Base-by-base conservation (phyloP, 2,888 invertebrate species). In the Gryllus longicercus region DNA sequence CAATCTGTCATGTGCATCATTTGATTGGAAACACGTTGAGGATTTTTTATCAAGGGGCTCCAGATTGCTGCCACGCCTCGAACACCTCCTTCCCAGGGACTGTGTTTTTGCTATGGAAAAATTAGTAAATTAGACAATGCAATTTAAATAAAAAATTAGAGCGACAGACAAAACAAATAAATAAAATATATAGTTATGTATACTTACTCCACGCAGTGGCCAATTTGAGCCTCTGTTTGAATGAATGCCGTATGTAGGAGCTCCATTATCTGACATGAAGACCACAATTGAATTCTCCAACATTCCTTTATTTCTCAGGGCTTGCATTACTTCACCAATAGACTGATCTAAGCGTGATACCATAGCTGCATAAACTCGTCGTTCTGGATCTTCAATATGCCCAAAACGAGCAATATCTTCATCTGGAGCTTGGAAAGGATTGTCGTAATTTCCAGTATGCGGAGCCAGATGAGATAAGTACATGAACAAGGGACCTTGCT, bases 181-280 rank as follows among this genome's bases (percentile, higher is more conserved):
- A 25, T 25, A 2, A 2, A 38, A 38, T 38, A 38, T 1, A 38
- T 38, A 38, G 5, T 38, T 38, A 38, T 3, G 63, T 63, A 63
- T 4, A 63, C 88, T 88, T 87, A 93, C 94, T 23, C 95, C 95
- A 86, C 93, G 89, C 16, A 95, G 86, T n/a, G 95, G 95, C 89
- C 91, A 94, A 87, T 95, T 95, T 23, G 94, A 94, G 14, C 92
- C 95, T 78, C 91, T 91, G 87, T 96, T 97, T 78, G 89, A 86
- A 85, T 92, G 91, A 78, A 90, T 84, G 0, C 95, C 96, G 80
- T 90, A 88, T 1, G 95, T 92, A 78, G 95, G 94, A 0, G 93
- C 95, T 0, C 96, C 96, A 86, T 97, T 97, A 86, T 97, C 98
- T 16, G 96, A 93, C 83, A 94, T 91, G 86, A 97, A 98, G 1